phyloP scores from a whole-genome alignment of 2,113 vertebrate species.

The Camelus bactrianus region DNA sequence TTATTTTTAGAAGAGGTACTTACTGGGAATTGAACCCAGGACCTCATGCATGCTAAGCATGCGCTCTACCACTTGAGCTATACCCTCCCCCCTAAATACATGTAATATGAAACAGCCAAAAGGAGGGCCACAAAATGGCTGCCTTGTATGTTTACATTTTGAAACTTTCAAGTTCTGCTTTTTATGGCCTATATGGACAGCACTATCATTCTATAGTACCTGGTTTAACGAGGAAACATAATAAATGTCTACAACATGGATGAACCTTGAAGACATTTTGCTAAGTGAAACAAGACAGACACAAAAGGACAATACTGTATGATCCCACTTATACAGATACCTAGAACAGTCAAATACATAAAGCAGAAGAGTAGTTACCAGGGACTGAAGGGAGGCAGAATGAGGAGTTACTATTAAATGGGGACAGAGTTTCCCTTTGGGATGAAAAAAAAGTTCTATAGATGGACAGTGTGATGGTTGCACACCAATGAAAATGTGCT shows the following conservation, averaged over 20 bases:
- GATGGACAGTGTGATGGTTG: background rate
- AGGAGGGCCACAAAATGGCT: background rate
- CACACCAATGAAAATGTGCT: background rate
- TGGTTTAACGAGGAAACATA: background rate
- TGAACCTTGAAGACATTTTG: background rate
- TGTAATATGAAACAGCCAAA: background rate
- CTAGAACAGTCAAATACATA: background rate
- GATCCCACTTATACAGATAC: background rate
- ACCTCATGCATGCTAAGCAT: no score
- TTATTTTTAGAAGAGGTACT: no score
- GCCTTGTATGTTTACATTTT: background rate
- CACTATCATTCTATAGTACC: background rate
- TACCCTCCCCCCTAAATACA: background rate
- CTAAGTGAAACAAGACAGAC: background rate
- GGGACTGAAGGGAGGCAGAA: background rate
- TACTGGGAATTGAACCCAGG: no score
- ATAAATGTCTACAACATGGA: background rate
- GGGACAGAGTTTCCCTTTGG: background rate
- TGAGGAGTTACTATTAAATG: background rate
- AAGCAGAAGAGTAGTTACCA: background rate
- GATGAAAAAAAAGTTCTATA: conserved; percentile 11
- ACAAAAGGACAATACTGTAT: background rate
- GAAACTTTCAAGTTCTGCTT: conserved; percentile 11
- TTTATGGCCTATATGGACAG: background rate
- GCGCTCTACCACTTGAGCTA: no score